These are phyloP conservation scores for Cynocephalus volans DNA, from an alignment of 2,113 vertebrate species.

Conservation along the genomic window DNA sequence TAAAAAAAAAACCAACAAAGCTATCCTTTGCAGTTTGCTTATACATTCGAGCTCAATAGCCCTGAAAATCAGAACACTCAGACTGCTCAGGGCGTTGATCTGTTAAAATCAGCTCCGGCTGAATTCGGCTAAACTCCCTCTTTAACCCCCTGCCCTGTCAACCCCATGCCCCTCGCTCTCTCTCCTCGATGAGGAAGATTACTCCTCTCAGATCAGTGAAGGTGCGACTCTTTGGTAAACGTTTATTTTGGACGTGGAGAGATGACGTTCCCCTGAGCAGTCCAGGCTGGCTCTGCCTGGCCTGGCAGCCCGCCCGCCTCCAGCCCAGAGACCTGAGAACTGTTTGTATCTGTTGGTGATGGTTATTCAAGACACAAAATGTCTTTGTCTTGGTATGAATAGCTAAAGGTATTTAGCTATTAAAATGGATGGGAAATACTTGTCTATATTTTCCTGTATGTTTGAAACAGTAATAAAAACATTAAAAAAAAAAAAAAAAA, in stretches of 20 bases:
- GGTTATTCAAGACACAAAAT: background rate
- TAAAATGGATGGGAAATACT: background rate
- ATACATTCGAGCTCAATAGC: conserved; percentile 81
- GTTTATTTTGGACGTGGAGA: background rate
- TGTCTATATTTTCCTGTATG: background rate
- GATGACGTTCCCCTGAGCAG: background rate
- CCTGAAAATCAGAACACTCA: conserved; percentile 86
- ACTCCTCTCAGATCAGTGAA: background rate
- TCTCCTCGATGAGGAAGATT: rapidly evolving
- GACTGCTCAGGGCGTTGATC: conserved; percentile 81
- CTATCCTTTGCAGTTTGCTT: conserved; percentile 77
- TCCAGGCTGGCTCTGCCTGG: background rate
- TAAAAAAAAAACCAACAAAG: conserved; percentile 72
- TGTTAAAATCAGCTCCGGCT: conserved; percentile 84
- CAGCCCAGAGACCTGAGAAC: rapidly evolving
- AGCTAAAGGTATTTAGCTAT: background rate
- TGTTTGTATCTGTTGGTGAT: background rate
- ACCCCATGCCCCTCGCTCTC: background rate
- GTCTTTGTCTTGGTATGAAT: rapidly evolving
- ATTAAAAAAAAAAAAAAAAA: no score
- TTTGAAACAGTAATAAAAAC: conserved; percentile 13
- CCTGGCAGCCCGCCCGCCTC: background rate
- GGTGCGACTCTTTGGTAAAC: background rate
- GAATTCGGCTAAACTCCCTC: conserved; percentile 72
- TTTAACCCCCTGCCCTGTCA: background rate